A percentile compares a stretch with the other conserved stretches of the same genome.
These are phyloP conservation scores for Australoheros facetus DNA, from an alignment of 2,797 vertebrate species.

Conservation along the genomic window DNA sequence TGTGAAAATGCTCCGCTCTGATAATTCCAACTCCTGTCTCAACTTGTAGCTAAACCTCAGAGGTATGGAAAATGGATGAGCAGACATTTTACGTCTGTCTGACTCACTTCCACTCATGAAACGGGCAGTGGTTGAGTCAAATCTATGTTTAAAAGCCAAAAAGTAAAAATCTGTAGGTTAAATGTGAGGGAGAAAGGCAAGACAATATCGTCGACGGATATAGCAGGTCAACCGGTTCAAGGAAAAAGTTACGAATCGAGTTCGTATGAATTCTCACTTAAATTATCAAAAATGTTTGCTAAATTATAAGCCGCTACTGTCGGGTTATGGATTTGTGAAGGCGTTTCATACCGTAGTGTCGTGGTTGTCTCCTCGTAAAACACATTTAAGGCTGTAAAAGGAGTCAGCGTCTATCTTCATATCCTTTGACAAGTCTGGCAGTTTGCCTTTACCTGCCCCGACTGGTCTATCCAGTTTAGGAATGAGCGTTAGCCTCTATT, in stretches of 20 bases:
- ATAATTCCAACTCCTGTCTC: constrained; percentile 36
- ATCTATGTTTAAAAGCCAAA: constrained; percentile 44
- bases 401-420: constrained; percentile 75
- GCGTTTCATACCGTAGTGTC: constrained; percentile 46
- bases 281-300: neutral
- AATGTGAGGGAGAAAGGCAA: neutral
- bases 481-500: constrained; percentile 91
- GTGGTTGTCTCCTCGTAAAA: constrained; percentile 37
- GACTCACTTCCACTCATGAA: constrained; percentile 46
- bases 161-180: constrained; percentile 5
- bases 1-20: constrained; percentile 13
- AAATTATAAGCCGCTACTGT: neutral
- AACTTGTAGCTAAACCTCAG: constrained; percentile 41
- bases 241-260: constrained; percentile 42
- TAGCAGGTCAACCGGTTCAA: constrained; percentile 56
- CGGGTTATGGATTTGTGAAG: constrained; percentile 30
- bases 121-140: constrained; percentile 29
- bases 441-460: constrained; percentile 91
- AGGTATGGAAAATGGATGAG: constrained; percentile 56
- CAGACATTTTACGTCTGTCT: constrained; percentile 73
- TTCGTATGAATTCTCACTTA: neutral
- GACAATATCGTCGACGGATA: constrained; percentile 17
- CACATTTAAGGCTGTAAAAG: constrained; percentile 46
- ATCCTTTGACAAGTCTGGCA: constrained; percentile 85
- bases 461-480: constrained; percentile 96